A percentile compares a stretch with the other conserved stretches of the same genome.
These are phyloP conservation scores for Eupeodes corollae DNA, from an alignment of 1,140 invertebrate genomes.

Conservation along the genomic window DNA sequence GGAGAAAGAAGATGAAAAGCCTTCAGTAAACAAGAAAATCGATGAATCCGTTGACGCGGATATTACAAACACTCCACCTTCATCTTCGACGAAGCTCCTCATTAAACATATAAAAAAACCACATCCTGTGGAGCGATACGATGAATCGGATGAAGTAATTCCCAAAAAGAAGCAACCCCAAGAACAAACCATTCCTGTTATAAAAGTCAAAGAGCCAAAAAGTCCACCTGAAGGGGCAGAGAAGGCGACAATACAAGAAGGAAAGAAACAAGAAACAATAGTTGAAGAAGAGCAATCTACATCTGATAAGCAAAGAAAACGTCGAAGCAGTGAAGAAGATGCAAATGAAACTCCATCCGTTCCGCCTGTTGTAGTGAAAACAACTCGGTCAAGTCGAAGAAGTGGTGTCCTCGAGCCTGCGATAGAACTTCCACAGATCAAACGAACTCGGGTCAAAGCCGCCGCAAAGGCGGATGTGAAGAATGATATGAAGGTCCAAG, in stretches of 20 bases:
- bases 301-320: neutral
- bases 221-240: neutral
- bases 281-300: neutral
- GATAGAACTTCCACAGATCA: constrained; percentile 22
- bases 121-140: constrained; percentile 13
- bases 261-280: constrained; percentile 2
- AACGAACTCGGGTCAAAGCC: constrained; percentile 14
- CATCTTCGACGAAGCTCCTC: neutral
- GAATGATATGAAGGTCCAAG: constrained; percentile 1
- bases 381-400: constrained; percentile 24
- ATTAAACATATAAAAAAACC: constrained; percentile 20
- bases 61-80: neutral
- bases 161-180: constrained; percentile 9
- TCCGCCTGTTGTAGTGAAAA: neutral
- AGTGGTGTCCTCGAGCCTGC: constrained; percentile 20
- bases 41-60: constrained; percentile 1
- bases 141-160: constrained; percentile 32
- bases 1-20: neutral
- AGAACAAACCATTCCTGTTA: neutral
- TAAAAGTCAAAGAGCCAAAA: neutral
- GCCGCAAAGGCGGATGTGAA: constrained; percentile 6
- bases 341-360: neutral
- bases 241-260: neutral
- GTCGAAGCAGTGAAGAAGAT: neutral
- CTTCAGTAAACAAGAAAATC: neutral